phyloP scores from a whole-genome alignment of 2,797 vertebrate species.

The Alcedo quadribrachys region DNA sequence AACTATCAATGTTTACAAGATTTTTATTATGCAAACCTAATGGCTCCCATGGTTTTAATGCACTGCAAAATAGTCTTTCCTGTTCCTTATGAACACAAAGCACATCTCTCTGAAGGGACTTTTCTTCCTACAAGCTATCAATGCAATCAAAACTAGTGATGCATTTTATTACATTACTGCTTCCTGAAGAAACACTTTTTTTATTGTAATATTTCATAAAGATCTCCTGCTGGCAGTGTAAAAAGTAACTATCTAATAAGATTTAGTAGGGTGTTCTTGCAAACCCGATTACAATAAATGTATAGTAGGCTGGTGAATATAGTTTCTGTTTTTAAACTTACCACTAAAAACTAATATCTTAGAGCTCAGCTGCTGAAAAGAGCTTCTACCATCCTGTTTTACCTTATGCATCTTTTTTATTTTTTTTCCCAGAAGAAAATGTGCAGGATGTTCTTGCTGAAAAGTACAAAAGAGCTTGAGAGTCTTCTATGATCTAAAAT shows the following conservation, averaged over 20 bases:
- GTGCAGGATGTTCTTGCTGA: background rate
- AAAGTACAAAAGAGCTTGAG: background rate
- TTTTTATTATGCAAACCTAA: constrained; percentile 43
- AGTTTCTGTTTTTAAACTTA: background rate
- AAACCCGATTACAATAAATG: background rate
- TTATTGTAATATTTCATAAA: constrained; percentile 55
- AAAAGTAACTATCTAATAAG: constrained; percentile 54
- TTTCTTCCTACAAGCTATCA: constrained; percentile 27
- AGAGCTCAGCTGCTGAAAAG: background rate
- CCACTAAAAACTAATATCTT: background rate
- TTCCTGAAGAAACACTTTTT: constrained; percentile 35
- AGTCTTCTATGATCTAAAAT: background rate
- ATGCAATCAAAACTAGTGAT: constrained; percentile 57
- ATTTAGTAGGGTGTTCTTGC: background rate
- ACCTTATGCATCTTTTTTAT: background rate
- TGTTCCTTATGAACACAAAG: constrained; percentile 22
- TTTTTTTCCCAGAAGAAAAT: background rate
- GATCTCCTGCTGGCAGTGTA: constrained; percentile 16
- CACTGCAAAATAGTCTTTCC: constrained; percentile 13
- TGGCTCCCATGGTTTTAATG: constrained; percentile 25
- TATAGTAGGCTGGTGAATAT: background rate
- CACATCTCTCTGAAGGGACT: background rate
- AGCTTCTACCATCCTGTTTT: background rate
- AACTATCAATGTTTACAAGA: constrained; percentile 58
- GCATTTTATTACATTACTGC: constrained; percentile 54